Conservation (phyloP, 2,888 invertebrate genomes). For the Campoletis raptor region DNA sequence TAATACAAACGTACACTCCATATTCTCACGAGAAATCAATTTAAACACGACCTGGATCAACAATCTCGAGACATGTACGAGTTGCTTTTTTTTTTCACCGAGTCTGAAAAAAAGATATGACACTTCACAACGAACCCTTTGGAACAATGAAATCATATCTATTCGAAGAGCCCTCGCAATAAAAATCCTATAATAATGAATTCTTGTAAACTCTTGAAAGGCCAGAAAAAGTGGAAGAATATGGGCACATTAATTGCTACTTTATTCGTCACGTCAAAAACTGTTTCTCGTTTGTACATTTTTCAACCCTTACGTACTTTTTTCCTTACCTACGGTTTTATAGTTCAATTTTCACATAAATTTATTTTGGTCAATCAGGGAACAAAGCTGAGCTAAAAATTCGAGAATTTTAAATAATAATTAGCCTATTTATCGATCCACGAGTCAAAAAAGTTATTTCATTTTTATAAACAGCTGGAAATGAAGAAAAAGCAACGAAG, state of each 20-base stretch:
- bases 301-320: neutral
- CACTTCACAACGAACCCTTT: constrained; percentile 53
- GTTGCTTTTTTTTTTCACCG: neutral
- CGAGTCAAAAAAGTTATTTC: no score
- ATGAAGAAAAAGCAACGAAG: no score
- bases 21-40: constrained; percentile 48
- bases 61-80: constrained; percentile 33
- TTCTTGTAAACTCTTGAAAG: constrained; percentile 70
- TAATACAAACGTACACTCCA: constrained; percentile 28
- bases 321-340: no score
- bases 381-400: no score
- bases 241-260: constrained; percentile 60
- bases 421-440: neutral
- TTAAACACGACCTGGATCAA: constrained; percentile 47
- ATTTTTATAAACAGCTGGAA: no score
- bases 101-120: constrained; percentile 44
- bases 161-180: constrained; percentile 67
- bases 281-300: constrained; percentile 8
- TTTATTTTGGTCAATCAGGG: no score
- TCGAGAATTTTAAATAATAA: no score
- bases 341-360: no score
- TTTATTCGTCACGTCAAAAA: constrained; percentile 26
- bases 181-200: constrained; percentile 74
- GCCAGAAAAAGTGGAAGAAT: constrained; percentile 51
- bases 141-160: constrained; percentile 55